Evolutionary conservation across 2,888 invertebrate species (phyloP).

Genomic region (Electrophaes corylata): DNA sequence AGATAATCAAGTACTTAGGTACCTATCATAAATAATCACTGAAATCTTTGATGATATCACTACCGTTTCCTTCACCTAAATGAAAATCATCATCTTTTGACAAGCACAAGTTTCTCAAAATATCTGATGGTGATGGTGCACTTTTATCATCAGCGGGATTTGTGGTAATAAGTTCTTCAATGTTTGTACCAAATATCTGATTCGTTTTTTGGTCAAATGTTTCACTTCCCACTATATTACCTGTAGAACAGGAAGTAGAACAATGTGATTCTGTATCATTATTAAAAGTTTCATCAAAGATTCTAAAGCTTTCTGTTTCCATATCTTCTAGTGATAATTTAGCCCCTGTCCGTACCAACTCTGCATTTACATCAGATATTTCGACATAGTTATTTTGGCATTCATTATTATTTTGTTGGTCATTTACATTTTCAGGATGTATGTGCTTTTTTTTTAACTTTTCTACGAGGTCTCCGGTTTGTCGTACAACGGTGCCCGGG

Average conservation of each 20-base stretch:
- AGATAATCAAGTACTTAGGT: not conserved
- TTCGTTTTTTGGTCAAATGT: constrained; percentile 38
- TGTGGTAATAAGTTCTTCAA: constrained; percentile 63
- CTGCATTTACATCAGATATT: constrained; percentile 72
- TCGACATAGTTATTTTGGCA: constrained; percentile 47
- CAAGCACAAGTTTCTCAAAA: constrained; percentile 86
- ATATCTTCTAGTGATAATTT: constrained; percentile 77
- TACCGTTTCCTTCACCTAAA: constrained; percentile 42
- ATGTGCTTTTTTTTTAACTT: constrained; percentile 74
- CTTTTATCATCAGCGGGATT: constrained; percentile 73
- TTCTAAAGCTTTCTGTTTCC: constrained; percentile 73
- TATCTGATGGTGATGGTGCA: constrained; percentile 86
- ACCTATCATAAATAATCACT: constrained; percentile 49
- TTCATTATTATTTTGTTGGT: constrained; percentile 12
- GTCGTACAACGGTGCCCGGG: constrained; percentile 82
- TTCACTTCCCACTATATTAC: constrained; percentile 7
- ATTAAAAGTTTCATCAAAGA: constrained; percentile 60
- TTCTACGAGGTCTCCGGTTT: constrained; percentile 76
- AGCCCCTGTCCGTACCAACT: constrained; percentile 74
- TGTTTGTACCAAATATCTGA: constrained; percentile 68
- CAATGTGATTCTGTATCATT: constrained; percentile 39
- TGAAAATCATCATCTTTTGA: constrained; percentile 73
- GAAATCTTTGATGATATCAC: constrained; percentile 52
- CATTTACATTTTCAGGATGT: constrained; percentile 36
- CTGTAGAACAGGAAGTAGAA: not conserved